A percentile compares a stretch with the other conserved stretches of the same genome.
These are phyloP conservation scores for Mus minutoides DNA, from an alignment of 2,797 vertebrate genomes.

Conservation along the genomic window DNA sequence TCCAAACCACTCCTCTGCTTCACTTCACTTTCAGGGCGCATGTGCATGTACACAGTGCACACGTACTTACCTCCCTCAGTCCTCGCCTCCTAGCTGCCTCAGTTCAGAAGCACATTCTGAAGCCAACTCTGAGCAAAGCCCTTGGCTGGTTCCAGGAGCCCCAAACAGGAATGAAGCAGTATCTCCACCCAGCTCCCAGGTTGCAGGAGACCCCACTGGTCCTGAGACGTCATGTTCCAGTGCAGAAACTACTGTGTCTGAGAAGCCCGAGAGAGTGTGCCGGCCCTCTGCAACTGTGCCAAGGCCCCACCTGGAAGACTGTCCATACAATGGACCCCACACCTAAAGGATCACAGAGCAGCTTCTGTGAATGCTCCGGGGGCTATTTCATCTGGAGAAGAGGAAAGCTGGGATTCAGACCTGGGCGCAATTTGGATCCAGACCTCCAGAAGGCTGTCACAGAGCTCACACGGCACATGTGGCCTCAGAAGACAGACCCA, in stretches of 20 bases:
- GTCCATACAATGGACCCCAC: background rate
- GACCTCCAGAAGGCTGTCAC: background rate
- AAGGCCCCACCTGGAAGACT: background rate
- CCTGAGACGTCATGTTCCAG: background rate
- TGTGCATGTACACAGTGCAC: background rate
- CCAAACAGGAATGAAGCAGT: slow-evolving; percentile 20
- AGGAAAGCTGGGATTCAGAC: background rate
- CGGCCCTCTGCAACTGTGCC: background rate
- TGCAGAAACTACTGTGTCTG: background rate
- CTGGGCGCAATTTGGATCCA: slow-evolving; percentile 16
- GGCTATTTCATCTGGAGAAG: background rate
- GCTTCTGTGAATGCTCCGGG: background rate
- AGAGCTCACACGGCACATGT: background rate
- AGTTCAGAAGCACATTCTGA: background rate
- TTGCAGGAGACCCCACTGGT: background rate
- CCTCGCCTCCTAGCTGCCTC: background rate
- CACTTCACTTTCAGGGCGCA: background rate
- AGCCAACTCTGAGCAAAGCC: background rate
- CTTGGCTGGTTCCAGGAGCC: background rate
- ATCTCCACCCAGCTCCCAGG: background rate
- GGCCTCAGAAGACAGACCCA: slow-evolving; percentile 22
- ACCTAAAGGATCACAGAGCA: background rate
- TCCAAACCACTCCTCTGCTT: background rate
- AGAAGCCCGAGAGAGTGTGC: background rate
- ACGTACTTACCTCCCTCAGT: background rate